Base-by-base conservation (phyloP, 64 coral and sea anemone species). In the Pocillopora verrucosa region DNA sequence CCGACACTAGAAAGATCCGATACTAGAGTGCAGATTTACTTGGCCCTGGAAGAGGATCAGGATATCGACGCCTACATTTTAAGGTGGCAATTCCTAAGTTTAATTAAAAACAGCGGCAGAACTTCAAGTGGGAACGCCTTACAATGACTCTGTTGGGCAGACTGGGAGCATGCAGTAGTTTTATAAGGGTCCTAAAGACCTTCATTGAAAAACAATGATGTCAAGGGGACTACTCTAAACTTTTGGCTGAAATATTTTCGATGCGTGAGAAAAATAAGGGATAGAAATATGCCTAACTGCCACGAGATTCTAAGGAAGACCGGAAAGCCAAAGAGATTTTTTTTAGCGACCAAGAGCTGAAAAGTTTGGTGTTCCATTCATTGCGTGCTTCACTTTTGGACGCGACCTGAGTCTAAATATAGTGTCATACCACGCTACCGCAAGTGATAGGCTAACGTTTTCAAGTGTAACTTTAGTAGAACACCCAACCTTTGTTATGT, bases 121-220 rank as follows among this genome's bases (percentile, higher is more conserved):
- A 51, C 65, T 88, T 65, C 87, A 88, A 64, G 25, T 88, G 61
- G 74, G 87, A 60, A 88, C 87, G 9, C 74, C 87, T 19, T 88
- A 88, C 74, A 88, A n/a, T n/a, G n/a, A n/a, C n/a, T n/a, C n/a
- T n/a, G n/a, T n/a, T 88, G 87, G 87, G 87, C 87, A 77, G 87
- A 77, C n/a, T 88, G 87, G 87, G 74, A 65, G 2, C 87, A 88
- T 41, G 74, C 72, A 25, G 87, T 77, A n/a, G 0, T 58, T 88
- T 34, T 88, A 88, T 56, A 88, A 88, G 45, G 87, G 87, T 5
- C 87, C 87, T 77, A 12, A 36, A 77, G 2, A 78, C 0, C 58
- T 88, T 3, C 2, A 77, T n/a, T n/a, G 17, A 20, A 88, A 11
- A 19, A 77, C 57, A n/a, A 14, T 5, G 36, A 78, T 61, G 74